Conservation (phyloP, 2,888 invertebrate genomes). For the Strigamia maritima region DNA sequence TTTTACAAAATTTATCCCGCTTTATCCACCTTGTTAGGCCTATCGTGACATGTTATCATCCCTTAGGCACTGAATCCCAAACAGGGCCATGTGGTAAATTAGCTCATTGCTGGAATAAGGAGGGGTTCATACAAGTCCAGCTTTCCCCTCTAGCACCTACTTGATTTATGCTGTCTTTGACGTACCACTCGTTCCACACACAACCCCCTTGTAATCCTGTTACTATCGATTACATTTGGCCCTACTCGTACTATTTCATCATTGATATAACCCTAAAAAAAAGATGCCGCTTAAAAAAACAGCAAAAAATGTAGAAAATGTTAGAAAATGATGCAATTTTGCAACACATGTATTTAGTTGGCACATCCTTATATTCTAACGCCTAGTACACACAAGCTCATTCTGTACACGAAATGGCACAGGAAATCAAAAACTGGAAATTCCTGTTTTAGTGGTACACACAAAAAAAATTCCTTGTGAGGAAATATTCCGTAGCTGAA, state of each 20-base stretch:
- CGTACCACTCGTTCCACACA: not conserved
- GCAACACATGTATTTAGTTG: too few relatives aligned
- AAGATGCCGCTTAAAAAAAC: too few relatives aligned
- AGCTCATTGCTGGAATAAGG: not conserved
- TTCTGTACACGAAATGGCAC: too few relatives aligned
- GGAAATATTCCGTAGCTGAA: too few relatives aligned
- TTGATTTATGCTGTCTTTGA: constrained; percentile 36
- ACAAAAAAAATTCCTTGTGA: too few relatives aligned
- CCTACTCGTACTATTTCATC: not conserved
- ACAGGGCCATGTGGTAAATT: constrained; percentile 1
- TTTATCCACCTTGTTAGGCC: not conserved
- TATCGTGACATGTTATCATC: not conserved
- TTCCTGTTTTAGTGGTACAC: too few relatives aligned
- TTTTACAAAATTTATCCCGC: too few relatives aligned
- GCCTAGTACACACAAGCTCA: too few relatives aligned
- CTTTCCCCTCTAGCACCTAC: not conserved
- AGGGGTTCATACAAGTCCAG: not conserved
- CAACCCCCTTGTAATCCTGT: constrained; percentile 36
- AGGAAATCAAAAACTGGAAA: too few relatives aligned
- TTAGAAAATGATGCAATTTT: too few relatives aligned
- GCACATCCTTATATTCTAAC: too few relatives aligned
- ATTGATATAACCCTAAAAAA: constrained; percentile 13
- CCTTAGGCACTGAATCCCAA: not conserved
- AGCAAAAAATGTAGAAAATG: too few relatives aligned
- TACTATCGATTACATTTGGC: constrained; percentile 34